A percentile compares a stretch with the other conserved stretches of the same genome.
These are phyloP conservation scores for Hyperoplus immaculatus DNA, from an alignment of 2,797 vertebrate species.

Conservation along the genomic window DNA sequence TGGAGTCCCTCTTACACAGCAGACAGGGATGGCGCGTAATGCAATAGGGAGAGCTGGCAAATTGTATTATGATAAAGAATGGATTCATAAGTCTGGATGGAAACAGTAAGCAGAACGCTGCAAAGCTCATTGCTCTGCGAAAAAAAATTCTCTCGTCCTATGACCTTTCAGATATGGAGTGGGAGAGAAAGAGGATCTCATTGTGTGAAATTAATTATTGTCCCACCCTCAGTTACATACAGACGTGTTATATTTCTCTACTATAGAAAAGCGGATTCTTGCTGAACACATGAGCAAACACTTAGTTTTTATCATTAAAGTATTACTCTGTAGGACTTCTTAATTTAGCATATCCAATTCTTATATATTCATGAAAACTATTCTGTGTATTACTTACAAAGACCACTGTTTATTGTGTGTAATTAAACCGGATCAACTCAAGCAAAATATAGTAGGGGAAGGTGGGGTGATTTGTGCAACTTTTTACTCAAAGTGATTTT, in stretches of 20 bases:
- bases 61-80: slow-evolving; percentile 86
- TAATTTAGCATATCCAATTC: too few relatives aligned
- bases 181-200: slow-evolving; percentile 48
- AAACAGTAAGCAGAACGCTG: slow-evolving; percentile 69
- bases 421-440: too few relatives aligned
- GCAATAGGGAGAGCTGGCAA: slow-evolving; percentile 68
- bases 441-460: background rate
- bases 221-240: slow-evolving; percentile 38
- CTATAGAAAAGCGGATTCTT: background rate
- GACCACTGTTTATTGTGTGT: too few relatives aligned
- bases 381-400: too few relatives aligned
- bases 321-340: too few relatives aligned
- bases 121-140: slow-evolving; percentile 55
- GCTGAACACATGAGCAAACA: slow-evolving; percentile 11
- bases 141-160: slow-evolving; percentile 69
- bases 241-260: slow-evolving; percentile 36
- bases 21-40: slow-evolving; percentile 68
- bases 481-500: too few relatives aligned
- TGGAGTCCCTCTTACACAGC: slow-evolving; percentile 64
- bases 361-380: too few relatives aligned
- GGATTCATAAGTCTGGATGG: slow-evolving; percentile 79
- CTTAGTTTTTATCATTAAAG: background rate
- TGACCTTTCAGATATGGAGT: slow-evolving; percentile 67
- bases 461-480: too few relatives aligned
- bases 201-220: slow-evolving; percentile 66